Conservation (phyloP, 2,888 invertebrate genomes). For the Hirtodrosophila trivittata region DNA sequence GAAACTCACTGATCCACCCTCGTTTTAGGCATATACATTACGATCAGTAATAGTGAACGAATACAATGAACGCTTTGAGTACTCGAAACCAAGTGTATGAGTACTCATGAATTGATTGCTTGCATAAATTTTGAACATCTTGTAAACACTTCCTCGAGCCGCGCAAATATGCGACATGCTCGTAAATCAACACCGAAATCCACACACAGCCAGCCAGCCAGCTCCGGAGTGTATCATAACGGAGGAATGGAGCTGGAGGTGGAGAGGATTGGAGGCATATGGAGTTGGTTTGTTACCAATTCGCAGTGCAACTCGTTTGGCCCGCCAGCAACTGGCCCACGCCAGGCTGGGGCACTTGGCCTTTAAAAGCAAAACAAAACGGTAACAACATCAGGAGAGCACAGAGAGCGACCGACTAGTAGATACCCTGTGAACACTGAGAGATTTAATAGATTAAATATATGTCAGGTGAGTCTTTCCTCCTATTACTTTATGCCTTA, state of each 20-base stretch:
- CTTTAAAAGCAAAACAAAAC: slow-evolving; percentile 24
- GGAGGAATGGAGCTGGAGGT: background rate
- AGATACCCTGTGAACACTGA: background rate
- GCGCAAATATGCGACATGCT: slow-evolving; percentile 21
- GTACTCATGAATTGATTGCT: slow-evolving; percentile 25
- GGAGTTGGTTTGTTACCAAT: background rate
- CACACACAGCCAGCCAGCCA: slow-evolving; percentile 4
- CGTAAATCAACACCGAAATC: slow-evolving; percentile 32
- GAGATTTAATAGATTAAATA: background rate
- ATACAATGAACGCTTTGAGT: background rate
- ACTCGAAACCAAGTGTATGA: background rate
- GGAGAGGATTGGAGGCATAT: no score
- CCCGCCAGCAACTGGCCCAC: slow-evolving; percentile 37
- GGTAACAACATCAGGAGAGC: background rate
- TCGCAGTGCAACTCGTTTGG: slow-evolving; percentile 5
- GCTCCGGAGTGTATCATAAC: slow-evolving; percentile 29
- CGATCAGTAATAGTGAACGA: no score
- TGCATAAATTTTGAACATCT: slow-evolving; percentile 37
- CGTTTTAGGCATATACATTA: no score
- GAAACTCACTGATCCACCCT: no score
- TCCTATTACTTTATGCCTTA: no score
- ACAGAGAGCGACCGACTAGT: background rate
- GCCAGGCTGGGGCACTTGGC: slow-evolving; percentile 31
- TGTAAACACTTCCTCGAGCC: slow-evolving; percentile 42
- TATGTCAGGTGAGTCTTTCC: no score